A percentile compares a stretch with the other conserved stretches of the same genome.
phyloP scores from a whole-genome alignment of 2,888 invertebrate species.

The Xylophagus ater region DNA sequence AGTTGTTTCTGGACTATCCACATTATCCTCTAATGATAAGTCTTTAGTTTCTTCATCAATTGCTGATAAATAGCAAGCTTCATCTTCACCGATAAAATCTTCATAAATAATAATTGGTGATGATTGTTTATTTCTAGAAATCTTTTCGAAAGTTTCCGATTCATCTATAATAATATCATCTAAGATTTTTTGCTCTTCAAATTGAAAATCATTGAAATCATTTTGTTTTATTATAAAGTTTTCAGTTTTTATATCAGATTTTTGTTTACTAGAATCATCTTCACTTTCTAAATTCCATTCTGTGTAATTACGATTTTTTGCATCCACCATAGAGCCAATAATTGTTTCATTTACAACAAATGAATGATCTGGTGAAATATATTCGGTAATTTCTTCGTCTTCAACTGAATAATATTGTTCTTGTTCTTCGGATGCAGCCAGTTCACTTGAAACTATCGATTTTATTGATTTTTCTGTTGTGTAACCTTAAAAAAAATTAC shows the following conservation, averaged over 20 bases:
- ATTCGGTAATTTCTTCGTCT: conserved; percentile 9
- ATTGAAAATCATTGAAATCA: not conserved
- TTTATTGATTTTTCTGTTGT: conserved; percentile 9
- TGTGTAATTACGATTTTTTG: conserved; percentile 2
- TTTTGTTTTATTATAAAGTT: not conserved
- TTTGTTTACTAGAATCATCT: not conserved
- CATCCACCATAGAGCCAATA: conserved; percentile 10
- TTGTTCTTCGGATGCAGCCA: conserved; percentile 1
- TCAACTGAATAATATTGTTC: not conserved
- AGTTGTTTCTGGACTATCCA: not conserved
- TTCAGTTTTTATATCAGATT: not conserved
- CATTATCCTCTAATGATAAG: not conserved
- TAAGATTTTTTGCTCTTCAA: too few species aligned
- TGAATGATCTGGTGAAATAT: conserved; percentile 13
- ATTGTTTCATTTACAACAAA: conserved; percentile 13
- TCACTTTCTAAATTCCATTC: conserved; percentile 1
- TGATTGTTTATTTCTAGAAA: not conserved
- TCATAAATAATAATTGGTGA: conserved; percentile 3
- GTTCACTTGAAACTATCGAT: conserved; percentile 4
- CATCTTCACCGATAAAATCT: conserved; percentile 1
- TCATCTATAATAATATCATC: conserved; percentile 1
- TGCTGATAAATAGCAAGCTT: not conserved
- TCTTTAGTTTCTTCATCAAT: not conserved
- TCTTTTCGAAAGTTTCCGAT: not conserved
- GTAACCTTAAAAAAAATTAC: conserved; percentile 3